Percentiles rank a stretch among this genome's conserved stretches.
These are phyloP conservation scores for Centruroides sculpturatus DNA, from an alignment of 1,140 invertebrate species.

Conservation along the genomic window DNA sequence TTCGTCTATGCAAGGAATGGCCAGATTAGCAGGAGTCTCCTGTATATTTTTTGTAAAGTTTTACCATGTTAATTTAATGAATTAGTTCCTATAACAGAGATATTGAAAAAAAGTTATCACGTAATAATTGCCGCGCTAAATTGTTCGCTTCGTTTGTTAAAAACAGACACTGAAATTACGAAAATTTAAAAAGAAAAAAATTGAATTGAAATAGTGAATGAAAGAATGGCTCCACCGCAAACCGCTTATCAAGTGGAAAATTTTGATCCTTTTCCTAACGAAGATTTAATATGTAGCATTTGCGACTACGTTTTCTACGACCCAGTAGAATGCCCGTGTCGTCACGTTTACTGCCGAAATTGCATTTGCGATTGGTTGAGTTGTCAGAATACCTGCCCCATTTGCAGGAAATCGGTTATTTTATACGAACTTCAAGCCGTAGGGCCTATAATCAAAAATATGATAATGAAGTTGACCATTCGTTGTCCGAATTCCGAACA, in stretches of 20 bases:
- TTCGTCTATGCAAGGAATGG: too few relatives aligned
- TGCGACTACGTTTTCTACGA: constrained; percentile 7
- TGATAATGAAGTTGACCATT: constrained; percentile 5
- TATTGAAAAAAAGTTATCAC: too few relatives aligned
- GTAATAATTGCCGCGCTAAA: too few relatives aligned
- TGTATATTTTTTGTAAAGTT: too few relatives aligned
- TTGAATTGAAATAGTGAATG: too few relatives aligned
- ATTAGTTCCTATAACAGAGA: too few relatives aligned
- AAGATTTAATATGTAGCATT: constrained; percentile 11
- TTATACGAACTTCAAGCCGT: background rate
- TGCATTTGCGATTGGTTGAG: constrained; percentile 9
- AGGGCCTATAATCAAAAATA: background rate
- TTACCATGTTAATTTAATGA: too few relatives aligned
- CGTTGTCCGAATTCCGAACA: background rate
- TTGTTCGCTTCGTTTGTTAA: too few relatives aligned
- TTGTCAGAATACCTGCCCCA: constrained; percentile 3
- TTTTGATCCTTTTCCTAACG: constrained; percentile 3
- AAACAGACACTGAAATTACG: too few relatives aligned
- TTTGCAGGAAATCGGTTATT: constrained; percentile 4
- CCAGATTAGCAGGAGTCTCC: too few relatives aligned
- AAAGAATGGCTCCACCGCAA: constrained; percentile 14
- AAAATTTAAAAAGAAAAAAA: too few relatives aligned
- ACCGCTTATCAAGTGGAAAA: constrained; percentile 8
- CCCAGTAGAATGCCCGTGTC: constrained; percentile 9
- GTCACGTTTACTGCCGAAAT: constrained; percentile 8